Percentiles rank a stretch among this genome's conserved stretches.
phyloP scores from a whole-genome alignment of 2,888 invertebrate genomes.

The Pachydiplax longipennis region DNA sequence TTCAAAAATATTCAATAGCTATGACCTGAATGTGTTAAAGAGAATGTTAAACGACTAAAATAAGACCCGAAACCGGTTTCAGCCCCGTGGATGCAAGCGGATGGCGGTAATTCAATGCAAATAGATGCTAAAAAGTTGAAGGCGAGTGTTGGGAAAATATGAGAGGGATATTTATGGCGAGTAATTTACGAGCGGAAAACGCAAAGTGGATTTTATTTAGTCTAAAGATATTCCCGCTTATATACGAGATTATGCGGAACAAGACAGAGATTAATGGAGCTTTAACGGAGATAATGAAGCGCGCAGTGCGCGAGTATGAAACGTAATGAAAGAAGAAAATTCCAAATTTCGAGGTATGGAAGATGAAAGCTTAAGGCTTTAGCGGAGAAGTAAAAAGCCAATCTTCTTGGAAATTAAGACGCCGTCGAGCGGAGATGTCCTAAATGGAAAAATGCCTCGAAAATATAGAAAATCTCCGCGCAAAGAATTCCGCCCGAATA shows the following conservation, averaged over 20 bases:
- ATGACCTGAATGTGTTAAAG: neutral
- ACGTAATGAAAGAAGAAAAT: neutral
- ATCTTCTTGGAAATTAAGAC: neutral
- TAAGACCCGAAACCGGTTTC: constrained; percentile 15
- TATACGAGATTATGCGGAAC: constrained; percentile 11
- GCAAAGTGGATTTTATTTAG: constrained; percentile 24
- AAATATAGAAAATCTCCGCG: neutral
- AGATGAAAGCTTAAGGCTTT: neutral
- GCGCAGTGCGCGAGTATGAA: neutral
- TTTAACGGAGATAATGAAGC: neutral
- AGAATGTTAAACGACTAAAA: constrained; percentile 20
- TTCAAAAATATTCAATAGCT: constrained; percentile 39
- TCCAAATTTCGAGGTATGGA: neutral
- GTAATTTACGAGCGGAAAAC: constrained; percentile 37
- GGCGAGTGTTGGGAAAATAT: constrained; percentile 28
- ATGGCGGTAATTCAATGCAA: constrained; percentile 40
- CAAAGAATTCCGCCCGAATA: neutral
- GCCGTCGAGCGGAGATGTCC: neutral
- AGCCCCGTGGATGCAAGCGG: neutral
- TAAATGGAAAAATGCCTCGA: neutral
- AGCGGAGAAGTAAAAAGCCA: neutral
- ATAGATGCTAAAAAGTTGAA: constrained; percentile 37
- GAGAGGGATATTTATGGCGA: constrained; percentile 34
- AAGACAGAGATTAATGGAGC: constrained; percentile 35
- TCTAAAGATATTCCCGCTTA: constrained; percentile 24